Base-by-base conservation (phyloP, 2,797 vertebrate species). In the Thripadectes ignobilis region DNA sequence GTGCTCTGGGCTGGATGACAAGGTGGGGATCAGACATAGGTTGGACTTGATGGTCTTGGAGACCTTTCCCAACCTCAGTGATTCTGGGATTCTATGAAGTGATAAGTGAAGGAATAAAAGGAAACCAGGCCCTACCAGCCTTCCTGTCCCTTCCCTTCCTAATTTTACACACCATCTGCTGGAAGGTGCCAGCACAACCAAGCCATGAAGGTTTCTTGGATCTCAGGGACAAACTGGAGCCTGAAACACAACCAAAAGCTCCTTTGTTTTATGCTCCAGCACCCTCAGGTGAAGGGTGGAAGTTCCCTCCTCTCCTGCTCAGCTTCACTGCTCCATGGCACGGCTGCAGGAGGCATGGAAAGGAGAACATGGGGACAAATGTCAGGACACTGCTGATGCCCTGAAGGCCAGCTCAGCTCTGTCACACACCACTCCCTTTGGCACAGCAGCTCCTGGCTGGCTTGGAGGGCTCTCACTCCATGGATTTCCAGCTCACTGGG, bases 401-500 rank as follows among this genome's bases (percentile, higher is more conserved):
- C 36, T 21, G 48, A 63, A 55, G 36, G 29, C 32, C 30, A 1
- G 5, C 66, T 54, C 0, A 0, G 39, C 30, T 41, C 62, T 59
- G 54, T 30, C 41, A 23, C 41, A 30, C 4, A 10, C 1, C 1
- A 10, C 58, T 29, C 62, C 80, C 45, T 23, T 3, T 10, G 22
- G 20, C 29, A 17, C 34, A 8, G 3, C 14, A 67, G 41, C 24
- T 58, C 12, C 41, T 7, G 23, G n/a, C 45, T 68, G 62, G 10
- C 49, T 38, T 39, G 67, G 30, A 76, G 55, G 45, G 17, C 39
- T 6, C 49, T 4, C 3, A 17, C 14, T 57, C 46, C 0, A 0
- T 7, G 49, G 22, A 1, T 22, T 72, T 76, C 72, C 34, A 2
- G 0, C 30, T 82, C n/a, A 22, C 3, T 2, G 3, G 27, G 21